Evolutionary conservation across 2,888 invertebrate genomes (phyloP).

Genomic region (Branchinecta sandiegonensis): DNA sequence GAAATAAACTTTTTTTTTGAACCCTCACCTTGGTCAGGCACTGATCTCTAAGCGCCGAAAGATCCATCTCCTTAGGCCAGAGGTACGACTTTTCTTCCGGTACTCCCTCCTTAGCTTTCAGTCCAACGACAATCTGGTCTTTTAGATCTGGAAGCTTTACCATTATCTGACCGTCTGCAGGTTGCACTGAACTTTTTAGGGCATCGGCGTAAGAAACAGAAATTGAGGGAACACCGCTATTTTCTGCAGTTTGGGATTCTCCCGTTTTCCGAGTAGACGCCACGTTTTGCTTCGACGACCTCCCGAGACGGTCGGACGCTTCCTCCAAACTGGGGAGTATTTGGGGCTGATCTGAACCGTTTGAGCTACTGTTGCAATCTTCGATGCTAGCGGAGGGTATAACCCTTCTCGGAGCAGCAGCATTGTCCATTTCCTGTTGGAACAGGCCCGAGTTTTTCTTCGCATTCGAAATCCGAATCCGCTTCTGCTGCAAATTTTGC

Average conservation of each 20-base stretch:
- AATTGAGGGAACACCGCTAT: neutral
- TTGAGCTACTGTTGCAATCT: neutral
- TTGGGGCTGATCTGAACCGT: neutral
- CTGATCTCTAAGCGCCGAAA: neutral
- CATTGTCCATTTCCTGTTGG: neutral
- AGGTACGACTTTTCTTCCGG: neutral
- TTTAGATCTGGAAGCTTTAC: neutral
- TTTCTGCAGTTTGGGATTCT: neutral
- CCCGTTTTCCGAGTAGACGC: neutral
- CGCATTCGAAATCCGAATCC: neutral
- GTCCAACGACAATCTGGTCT: neutral
- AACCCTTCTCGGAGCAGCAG: neutral
- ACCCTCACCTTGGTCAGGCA: neutral
- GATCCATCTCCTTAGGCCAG: neutral
- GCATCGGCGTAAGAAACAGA: constrained; percentile 1
- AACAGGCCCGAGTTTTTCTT: neutral
- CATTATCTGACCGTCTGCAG: neutral
- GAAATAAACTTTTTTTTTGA: no score
- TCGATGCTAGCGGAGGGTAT: neutral
- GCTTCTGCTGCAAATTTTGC: constrained; percentile 3
- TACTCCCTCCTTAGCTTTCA: neutral
- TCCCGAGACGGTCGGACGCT: neutral
- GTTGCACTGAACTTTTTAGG: neutral
- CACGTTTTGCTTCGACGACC: neutral
- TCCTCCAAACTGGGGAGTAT: neutral